Evolutionary conservation across 2,888 invertebrate species (phyloP).

Genomic region (Erebia palarica): DNA sequence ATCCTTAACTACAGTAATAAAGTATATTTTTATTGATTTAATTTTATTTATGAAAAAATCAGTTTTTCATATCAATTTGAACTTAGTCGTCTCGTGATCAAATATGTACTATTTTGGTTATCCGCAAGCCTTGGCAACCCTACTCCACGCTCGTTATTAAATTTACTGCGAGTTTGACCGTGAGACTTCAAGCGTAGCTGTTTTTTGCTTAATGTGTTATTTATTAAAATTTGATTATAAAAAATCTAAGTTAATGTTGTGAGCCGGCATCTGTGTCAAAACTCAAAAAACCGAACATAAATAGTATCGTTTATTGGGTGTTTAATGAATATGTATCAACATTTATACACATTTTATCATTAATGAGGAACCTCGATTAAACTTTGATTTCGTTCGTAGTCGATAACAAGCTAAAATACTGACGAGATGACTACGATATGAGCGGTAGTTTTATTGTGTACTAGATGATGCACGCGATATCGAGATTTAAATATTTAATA

Average conservation of each 20-base stretch:
- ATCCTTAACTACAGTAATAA: too few relatives aligned
- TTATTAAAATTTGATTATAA: conserved; percentile 78
- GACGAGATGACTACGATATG: background rate
- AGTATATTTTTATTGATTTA: too few relatives aligned
- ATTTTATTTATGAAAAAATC: too few relatives aligned
- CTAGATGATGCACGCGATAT: too few relatives aligned
- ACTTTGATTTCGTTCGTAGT: conserved; percentile 48
- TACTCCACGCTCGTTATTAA: conserved; percentile 62
- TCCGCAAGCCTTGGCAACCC: conserved; percentile 1
- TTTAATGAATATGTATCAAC: conserved; percentile 63
- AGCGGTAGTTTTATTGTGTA: background rate
- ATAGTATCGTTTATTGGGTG: conserved; percentile 56
- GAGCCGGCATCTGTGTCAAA: conserved; percentile 63
- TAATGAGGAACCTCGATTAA: conserved; percentile 56
- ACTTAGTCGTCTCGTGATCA: background rate
- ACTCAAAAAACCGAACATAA: conserved; percentile 60
- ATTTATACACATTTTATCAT: conserved; percentile 56
- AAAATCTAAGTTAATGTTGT: conserved; percentile 66
- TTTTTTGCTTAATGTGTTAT: conserved; percentile 78
- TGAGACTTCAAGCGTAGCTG: conserved; percentile 75
- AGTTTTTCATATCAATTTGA: background rate
- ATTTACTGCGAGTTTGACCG: conserved; percentile 79
- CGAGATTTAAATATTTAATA: too few relatives aligned
- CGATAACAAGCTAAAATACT: conserved; percentile 42
- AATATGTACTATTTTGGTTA: background rate